A percentile compares a stretch with the other conserved stretches of the same genome.
Evolutionary conservation across 2,797 vertebrate genomes (phyloP).

Genomic region (Eutrigla gurnardus): DNA sequence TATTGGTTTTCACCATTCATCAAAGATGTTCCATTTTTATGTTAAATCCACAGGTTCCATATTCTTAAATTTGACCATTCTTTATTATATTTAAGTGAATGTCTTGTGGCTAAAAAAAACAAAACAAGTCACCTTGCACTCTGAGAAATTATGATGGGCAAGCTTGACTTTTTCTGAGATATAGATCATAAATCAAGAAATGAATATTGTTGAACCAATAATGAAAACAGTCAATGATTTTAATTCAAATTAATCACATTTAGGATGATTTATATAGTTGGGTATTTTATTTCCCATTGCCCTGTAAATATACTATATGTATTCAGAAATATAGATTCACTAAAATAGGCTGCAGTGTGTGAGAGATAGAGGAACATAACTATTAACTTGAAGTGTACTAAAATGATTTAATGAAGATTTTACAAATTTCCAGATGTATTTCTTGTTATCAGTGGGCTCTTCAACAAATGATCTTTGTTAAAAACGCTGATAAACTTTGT

Average conservation of each 20-base stretch:
- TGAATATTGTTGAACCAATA: neutral
- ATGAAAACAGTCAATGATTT: neutral
- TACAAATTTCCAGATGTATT: neutral
- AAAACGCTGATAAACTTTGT: slow-evolving; percentile 26
- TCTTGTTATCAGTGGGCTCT: neutral
- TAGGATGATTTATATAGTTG: neutral
- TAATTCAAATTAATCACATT: neutral
- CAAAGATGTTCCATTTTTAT: neutral
- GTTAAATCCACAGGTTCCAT: neutral
- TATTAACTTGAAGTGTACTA: slow-evolving; percentile 7
- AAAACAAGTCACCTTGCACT: neutral
- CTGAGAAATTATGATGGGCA: neutral
- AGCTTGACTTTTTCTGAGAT: neutral
- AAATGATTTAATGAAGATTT: slow-evolving; percentile 15
- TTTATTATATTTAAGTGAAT: neutral
- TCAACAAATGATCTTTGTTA: slow-evolving; percentile 15
- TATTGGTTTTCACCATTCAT: neutral
- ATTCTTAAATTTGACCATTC: neutral
- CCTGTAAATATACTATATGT: neutral
- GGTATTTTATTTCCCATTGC: neutral
- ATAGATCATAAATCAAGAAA: neutral
- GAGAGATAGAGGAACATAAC: neutral
- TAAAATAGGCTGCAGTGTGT: neutral
- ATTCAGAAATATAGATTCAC: slow-evolving; percentile 4
- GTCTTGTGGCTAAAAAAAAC: neutral